Evolutionary conservation across 2,888 invertebrate genomes (phyloP), one percentile per base, ranked within the genome.

Genomic region (Rugalucina vietnamica): DNA sequence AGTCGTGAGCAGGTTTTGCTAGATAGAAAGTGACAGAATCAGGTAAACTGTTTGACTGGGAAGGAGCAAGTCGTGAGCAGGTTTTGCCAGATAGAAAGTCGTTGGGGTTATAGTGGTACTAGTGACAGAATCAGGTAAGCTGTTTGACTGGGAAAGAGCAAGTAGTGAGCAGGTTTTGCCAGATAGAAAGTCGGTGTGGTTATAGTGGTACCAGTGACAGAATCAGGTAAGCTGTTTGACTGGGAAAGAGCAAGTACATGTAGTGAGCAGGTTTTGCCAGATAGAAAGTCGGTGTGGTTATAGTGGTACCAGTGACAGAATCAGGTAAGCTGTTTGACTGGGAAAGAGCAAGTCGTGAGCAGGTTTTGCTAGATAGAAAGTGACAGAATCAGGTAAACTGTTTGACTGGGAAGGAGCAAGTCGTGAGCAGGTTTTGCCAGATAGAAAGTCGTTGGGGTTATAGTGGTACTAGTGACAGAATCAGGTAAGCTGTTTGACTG

Each of bases 61-160:
- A 60, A 60, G 29, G 97, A 97, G 92, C 96, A 97, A 91, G 96
- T 96, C 0, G 97, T 97, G 36, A 96, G 96, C 82, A 95, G 97
- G 82, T 98, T 98, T 94, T 96, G 97, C 43, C 96, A 97, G 93
- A 97, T 97, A 0, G 97, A 97, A 93, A 97, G 96, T 36, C 95
- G 97, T 79, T 98, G 98, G 98, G 97, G 97, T 0, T 98, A 97
- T 92, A 97, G 97, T 93, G 97, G 97, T 3, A 97, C 97, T 0
- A 97, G 97, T 75, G 98, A 98, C 94, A 95, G 97, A 90, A 97
- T 98, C 88, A 96, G 96, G 96, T 96, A 91, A 88, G 90, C n/a
- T n/a, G n/a, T n/a, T n/a, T n/a, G n/a, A n/a, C n/a, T n/a, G n/a
- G n/a, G n/a, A n/a, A n/a, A n/a, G n/a, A n/a, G n/a, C n/a, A n/a